Conservation (phyloP, 2,888 invertebrate species). For the Lissonota sp. region DNA sequence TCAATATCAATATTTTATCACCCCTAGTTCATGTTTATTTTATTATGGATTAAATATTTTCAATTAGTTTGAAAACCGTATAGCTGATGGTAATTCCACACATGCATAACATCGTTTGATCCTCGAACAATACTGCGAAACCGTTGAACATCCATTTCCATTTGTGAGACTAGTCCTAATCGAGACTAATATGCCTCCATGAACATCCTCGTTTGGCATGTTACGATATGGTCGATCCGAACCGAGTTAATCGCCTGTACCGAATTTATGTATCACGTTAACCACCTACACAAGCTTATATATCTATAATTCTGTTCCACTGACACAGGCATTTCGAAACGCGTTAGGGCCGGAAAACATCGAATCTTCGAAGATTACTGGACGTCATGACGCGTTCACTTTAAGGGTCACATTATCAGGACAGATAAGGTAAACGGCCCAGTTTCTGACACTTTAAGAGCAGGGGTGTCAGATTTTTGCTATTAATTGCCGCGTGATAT, state of each 20-base stretch:
- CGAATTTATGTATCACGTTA: constrained; percentile 35
- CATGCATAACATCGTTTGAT: background rate
- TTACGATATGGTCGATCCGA: constrained; percentile 45
- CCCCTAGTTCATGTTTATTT: too few species aligned
- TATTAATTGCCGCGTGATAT: too few species aligned
- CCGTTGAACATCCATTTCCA: constrained; percentile 32
- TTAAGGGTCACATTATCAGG: background rate
- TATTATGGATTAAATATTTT: too few species aligned
- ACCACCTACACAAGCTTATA: background rate
- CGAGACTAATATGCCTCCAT: constrained; percentile 4
- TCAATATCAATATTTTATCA: too few species aligned
- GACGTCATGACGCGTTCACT: too few species aligned
- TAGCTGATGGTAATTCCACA: background rate
- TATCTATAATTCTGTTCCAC: constrained; percentile 22
- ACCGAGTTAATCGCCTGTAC: constrained; percentile 38
- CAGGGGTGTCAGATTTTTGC: too few species aligned
- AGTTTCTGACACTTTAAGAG: too few species aligned
- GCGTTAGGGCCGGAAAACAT: background rate
- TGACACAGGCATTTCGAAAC: background rate
- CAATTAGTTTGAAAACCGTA: too few species aligned
- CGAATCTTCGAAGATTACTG: constrained; percentile 7
- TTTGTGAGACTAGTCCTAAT: constrained; percentile 16
- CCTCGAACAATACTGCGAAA: constrained; percentile 6
- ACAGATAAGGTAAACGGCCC: too few species aligned
- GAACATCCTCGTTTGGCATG: constrained; percentile 31